phyloP scores from a whole-genome alignment of 2,888 invertebrate species.

The Erannis defoliaria region DNA sequence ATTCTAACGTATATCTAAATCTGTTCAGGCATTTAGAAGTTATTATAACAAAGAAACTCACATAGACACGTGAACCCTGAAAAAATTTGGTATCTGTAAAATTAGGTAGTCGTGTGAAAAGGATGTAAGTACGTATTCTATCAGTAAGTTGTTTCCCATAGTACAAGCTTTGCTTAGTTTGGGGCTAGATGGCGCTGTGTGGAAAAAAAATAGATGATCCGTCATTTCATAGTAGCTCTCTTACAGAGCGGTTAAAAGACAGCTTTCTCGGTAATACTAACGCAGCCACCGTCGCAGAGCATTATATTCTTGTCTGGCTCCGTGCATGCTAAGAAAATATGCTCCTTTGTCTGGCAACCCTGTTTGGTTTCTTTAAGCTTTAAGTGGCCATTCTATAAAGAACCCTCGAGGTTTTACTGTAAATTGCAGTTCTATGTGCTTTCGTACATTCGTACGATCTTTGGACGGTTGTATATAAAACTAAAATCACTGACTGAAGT shows the following conservation, averaged over 20 bases:
- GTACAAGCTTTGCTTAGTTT: too few relatives aligned
- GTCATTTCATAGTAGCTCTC: conserved; percentile 8
- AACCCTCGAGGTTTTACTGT: conserved; percentile 16
- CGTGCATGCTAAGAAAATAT: conserved; percentile 47
- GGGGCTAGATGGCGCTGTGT: too few relatives aligned
- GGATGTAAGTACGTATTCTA: too few relatives aligned
- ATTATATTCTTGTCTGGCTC: conserved; percentile 46
- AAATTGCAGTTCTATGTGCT: conserved; percentile 15
- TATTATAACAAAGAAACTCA: too few relatives aligned
- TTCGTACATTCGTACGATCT: not conserved
- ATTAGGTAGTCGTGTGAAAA: too few relatives aligned
- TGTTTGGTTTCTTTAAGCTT: conserved; percentile 37
- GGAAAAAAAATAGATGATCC: not conserved
- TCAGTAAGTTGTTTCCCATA: too few relatives aligned
- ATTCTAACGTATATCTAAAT: too few relatives aligned
- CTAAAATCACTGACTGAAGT: not conserved
- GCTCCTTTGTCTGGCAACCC: conserved; percentile 39
- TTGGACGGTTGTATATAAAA: not conserved
- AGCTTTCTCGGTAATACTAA: conserved; percentile 49
- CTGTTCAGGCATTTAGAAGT: too few relatives aligned
- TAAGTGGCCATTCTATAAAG: conserved; percentile 11
- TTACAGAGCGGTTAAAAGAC: conserved; percentile 45
- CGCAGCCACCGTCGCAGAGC: conserved; percentile 27
- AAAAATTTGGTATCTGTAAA: too few relatives aligned
- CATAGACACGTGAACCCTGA: too few relatives aligned